phyloP scores from a whole-genome alignment of 2,113 vertebrate species.

The Physeter macrocephalus region DNA sequence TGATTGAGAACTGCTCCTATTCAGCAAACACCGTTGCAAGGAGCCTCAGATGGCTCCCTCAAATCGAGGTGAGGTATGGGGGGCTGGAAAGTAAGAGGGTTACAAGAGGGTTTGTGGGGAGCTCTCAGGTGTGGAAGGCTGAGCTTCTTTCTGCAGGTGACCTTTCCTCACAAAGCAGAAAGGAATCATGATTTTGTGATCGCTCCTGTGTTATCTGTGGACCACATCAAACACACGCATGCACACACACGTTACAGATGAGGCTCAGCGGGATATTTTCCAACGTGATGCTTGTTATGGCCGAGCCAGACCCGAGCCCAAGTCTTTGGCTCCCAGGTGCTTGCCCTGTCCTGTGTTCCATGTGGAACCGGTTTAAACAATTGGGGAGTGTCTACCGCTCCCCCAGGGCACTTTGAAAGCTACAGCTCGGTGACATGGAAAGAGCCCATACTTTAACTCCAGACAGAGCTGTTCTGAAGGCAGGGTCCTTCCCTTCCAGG shows the following conservation, averaged over 20 bases:
- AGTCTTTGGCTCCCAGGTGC: neutral
- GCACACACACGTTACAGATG: neutral
- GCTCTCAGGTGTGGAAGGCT: neutral
- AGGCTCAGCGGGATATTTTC: neutral
- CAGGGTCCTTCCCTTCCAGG: neutral
- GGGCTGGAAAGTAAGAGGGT: neutral
- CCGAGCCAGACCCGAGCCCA: neutral
- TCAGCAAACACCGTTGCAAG: neutral
- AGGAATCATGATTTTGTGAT: neutral
- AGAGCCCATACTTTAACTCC: neutral
- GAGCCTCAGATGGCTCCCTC: neutral
- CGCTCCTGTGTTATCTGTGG: neutral
- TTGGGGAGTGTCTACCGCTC: rapidly evolving
- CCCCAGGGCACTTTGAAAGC: neutral
- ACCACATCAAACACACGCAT: rapidly evolving
- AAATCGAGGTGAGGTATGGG: neutral
- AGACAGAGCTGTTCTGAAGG: neutral
- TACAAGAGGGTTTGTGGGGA: neutral
- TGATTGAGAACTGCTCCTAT: neutral
- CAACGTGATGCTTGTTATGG: neutral
- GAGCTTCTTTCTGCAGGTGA: neutral
- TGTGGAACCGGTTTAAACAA: rapidly evolving
- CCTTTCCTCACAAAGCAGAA: neutral
- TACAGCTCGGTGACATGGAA: neutral
- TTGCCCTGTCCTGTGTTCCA: neutral